Conservation (phyloP, 2,888 invertebrate genomes). For the Apamea monoglypha region DNA sequence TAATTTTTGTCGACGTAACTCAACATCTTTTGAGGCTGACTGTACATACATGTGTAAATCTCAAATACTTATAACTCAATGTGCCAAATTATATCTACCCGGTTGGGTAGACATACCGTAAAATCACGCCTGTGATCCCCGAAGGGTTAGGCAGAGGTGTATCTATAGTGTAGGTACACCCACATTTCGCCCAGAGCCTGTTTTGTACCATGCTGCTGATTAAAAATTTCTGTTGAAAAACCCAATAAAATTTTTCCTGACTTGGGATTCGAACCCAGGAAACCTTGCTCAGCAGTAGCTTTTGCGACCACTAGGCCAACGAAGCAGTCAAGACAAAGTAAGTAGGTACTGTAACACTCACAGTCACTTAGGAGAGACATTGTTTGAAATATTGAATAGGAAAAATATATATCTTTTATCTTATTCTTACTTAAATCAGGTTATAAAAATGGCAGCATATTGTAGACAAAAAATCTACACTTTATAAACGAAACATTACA, state of each 20-base stretch:
- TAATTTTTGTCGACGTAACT: neutral
- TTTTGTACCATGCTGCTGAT: too few relatives aligned
- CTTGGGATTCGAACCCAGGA: too few relatives aligned
- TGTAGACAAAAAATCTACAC: neutral
- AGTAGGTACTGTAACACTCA: too few relatives aligned
- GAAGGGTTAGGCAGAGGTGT: too few relatives aligned
- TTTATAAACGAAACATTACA: neutral
- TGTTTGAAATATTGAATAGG: neutral
- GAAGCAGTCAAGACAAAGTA: too few relatives aligned
- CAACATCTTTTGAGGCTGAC: neutral
- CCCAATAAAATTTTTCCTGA: too few relatives aligned
- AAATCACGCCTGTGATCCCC: too few relatives aligned
- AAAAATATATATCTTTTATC: neutral
- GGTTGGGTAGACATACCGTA: too few relatives aligned
- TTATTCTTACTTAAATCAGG: neutral
- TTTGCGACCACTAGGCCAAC: neutral
- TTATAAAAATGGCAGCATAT: neutral
- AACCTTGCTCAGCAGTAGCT: neutral
- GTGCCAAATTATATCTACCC: too few relatives aligned
- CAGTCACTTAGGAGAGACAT: neutral
- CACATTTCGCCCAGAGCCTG: too few relatives aligned
- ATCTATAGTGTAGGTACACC: too few relatives aligned
- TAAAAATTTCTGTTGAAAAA: too few relatives aligned
- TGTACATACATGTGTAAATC: neutral
- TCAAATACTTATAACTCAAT: neutral